Conservation (phyloP, 2,797 vertebrate species). For the Cynodonichthys magdalenae region DNA sequence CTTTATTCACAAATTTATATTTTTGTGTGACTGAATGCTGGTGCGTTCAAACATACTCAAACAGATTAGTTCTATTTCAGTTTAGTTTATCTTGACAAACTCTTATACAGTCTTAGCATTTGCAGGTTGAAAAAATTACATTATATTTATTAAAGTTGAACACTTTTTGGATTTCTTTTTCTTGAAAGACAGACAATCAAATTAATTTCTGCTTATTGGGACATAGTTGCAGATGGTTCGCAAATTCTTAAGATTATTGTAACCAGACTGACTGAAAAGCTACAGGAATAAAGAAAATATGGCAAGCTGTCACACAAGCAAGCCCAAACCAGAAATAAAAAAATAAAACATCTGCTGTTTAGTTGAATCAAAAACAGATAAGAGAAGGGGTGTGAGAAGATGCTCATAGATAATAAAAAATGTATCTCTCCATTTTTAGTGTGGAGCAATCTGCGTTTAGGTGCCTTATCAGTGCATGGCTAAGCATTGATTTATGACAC, state of each 20-base stretch:
- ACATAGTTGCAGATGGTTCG: slow-evolving; percentile 34
- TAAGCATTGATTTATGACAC: slow-evolving; percentile 66
- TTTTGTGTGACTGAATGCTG: slow-evolving; percentile 14
- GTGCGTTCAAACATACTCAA: neutral
- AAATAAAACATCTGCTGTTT: slow-evolving; percentile 47
- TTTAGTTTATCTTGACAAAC: too few relatives aligned
- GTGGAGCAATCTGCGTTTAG: slow-evolving; percentile 53
- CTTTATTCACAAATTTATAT: slow-evolving; percentile 4
- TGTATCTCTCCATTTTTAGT: slow-evolving; percentile 41
- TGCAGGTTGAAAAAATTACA: too few relatives aligned
- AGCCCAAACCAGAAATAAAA: slow-evolving; percentile 9
- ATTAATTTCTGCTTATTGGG: slow-evolving; percentile 21
- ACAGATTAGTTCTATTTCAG: neutral
- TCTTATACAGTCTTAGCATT: too few relatives aligned
- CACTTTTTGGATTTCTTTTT: slow-evolving; percentile 1
- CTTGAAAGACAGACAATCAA: slow-evolving; percentile 3
- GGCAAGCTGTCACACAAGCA: slow-evolving; percentile 48
- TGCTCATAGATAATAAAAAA: slow-evolving; percentile 29
- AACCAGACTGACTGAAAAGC: slow-evolving; percentile 57
- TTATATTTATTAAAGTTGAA: neutral
- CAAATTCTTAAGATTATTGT: slow-evolving; percentile 42
- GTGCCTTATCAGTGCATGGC: slow-evolving; percentile 68
- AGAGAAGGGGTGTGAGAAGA: slow-evolving; percentile 29
- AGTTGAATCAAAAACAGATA: slow-evolving; percentile 64
- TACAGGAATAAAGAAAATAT: slow-evolving; percentile 45